A percentile compares a stretch with the other conserved stretches of the same genome.
Conservation (phyloP, 2,888 invertebrate genomes). For the Branchipolynoe longqiensis region DNA sequence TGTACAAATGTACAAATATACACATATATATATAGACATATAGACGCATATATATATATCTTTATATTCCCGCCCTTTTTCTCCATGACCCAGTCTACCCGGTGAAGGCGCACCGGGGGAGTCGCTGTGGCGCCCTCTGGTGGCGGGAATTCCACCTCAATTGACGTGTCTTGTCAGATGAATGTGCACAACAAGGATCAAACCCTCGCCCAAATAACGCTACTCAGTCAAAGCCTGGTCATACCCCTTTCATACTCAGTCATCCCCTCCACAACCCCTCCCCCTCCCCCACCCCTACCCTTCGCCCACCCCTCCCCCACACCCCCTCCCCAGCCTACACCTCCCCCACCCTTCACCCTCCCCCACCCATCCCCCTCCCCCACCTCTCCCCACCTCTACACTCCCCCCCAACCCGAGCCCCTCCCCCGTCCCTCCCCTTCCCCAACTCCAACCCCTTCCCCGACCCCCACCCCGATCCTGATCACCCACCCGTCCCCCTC, state of each 20-base stretch:
- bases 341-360: too few relatives aligned
- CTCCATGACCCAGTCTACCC: too few relatives aligned
- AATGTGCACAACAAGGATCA: slow-evolving; percentile 24
- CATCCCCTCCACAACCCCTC: background rate
- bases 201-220: slow-evolving; percentile 15
- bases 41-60: too few relatives aligned
- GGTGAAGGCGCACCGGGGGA: background rate
- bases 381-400: too few relatives aligned
- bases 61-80: too few relatives aligned
- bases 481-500: background rate
- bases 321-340: background rate
- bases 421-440: too few relatives aligned
- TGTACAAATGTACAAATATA: too few relatives aligned
- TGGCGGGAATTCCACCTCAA: background rate
- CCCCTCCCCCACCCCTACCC: background rate
- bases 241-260: background rate
- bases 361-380: too few relatives aligned
- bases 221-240: slow-evolving; percentile 2
- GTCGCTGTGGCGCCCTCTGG: background rate
- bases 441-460: too few relatives aligned
- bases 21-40: too few relatives aligned
- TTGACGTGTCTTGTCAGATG: slow-evolving; percentile 28
- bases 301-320: background rate
- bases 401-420: too few relatives aligned
- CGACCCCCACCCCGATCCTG: too few relatives aligned